These are phyloP conservation scores for Anoplolepis gracilipes DNA, from an alignment of 1,140 invertebrate species.

Conservation along the genomic window DNA sequence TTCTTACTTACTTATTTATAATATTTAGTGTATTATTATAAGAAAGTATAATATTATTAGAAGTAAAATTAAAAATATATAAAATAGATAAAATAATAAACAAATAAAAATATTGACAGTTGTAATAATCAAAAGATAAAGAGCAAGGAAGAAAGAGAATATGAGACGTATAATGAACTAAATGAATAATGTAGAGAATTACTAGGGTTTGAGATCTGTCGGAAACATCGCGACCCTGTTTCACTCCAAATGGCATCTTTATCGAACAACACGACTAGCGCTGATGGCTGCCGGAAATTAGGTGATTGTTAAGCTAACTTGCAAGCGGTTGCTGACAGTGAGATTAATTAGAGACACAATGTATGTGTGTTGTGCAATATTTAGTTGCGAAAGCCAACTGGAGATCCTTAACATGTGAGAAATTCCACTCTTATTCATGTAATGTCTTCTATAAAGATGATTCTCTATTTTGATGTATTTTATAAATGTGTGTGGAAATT, in stretches of 20 bases:
- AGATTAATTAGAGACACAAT: conserved; percentile 25
- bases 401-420: not conserved
- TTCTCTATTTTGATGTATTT: no score
- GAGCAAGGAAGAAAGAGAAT: not conserved
- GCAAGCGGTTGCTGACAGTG: not conserved
- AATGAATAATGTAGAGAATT: not conserved
- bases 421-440: not conserved
- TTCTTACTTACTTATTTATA: no score
- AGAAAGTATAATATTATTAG: no score
- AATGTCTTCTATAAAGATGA: no score
- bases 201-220: not conserved
- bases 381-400: not conserved
- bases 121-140: not conserved
- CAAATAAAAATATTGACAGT: not conserved
- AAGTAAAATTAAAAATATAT: no score
- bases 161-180: not conserved
- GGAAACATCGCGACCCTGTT: conserved; percentile 26
- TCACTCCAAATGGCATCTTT: conserved; percentile 58
- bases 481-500: no score
- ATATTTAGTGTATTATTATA: no score
- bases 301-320: conserved; percentile 59
- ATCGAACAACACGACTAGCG: conserved; percentile 52
- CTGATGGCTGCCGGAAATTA: conserved; percentile 66
- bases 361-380: not conserved
- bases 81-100: no score